phyloP scores from a whole-genome alignment of 2,797 vertebrate species.

The Squalus acanthias region DNA sequence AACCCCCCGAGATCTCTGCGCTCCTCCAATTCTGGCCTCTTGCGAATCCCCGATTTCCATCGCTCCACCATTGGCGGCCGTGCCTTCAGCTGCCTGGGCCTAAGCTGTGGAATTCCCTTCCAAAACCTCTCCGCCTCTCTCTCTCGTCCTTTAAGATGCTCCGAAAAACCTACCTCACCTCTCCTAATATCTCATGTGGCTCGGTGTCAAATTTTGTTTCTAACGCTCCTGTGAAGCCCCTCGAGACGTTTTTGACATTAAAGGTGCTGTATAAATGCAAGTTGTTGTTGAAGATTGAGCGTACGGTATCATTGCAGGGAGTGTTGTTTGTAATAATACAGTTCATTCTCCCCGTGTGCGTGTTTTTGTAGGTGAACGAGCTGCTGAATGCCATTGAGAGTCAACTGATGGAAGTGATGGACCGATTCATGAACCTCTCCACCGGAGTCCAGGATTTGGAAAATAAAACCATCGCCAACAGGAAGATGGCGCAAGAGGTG shows the following conservation, averaged over 20 bases:
- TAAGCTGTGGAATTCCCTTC: background rate
- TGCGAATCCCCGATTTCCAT: too few species aligned
- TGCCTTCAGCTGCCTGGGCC: background rate
- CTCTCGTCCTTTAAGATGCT: background rate
- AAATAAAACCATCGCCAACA: constrained; percentile 57
- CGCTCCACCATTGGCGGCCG: too few species aligned
- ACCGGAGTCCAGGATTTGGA: constrained; percentile 53
- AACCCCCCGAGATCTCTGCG: too few species aligned
- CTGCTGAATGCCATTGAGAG: constrained; percentile 54
- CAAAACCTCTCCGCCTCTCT: too few species aligned
- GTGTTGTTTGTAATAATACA: background rate
- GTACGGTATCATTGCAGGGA: background rate
- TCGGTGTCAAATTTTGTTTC: background rate
- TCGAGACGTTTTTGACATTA: background rate
- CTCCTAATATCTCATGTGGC: background rate
- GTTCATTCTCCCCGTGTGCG: too few species aligned
- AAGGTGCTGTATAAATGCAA: background rate
- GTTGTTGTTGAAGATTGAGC: background rate
- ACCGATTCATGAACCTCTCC: constrained; percentile 60
- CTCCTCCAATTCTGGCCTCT: too few species aligned
- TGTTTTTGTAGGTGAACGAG: constrained; percentile 54
- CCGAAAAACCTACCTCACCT: background rate
- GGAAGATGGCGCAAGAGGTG: constrained; percentile 55
- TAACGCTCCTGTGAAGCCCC: background rate
- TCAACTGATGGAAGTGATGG: constrained; percentile 62